Base-by-base conservation (phyloP, 2,888 invertebrate genomes). In the Eremobia ochroleuca region DNA sequence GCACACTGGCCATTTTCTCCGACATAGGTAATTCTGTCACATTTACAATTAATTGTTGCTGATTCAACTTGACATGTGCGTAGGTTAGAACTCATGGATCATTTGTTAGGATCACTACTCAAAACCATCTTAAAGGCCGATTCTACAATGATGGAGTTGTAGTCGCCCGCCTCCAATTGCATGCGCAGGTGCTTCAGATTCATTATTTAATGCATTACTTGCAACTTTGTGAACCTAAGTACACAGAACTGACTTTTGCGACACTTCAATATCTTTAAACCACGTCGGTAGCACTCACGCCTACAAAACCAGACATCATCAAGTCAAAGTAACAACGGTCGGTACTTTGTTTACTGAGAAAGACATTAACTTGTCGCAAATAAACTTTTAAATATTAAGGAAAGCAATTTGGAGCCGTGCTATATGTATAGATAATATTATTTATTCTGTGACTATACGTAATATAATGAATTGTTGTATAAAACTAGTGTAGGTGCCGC, bases 401-500 rank as follows among this genome's bases (percentile, higher is more conserved):
- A 76, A 82, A 82, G 66, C 73, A 73, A 81, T 85, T 76, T 73
- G 83, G 73, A 83, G 78, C 79, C 79, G 74, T 61, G 58, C 52
- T 71, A 31, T 66, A 69, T 15, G 31, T 59, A 64, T 58, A 58
- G 25, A 37, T 46, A 40, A 15, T 69, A 69, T 81, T 28, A 68
- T 83, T 82, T 81, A 72, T 82, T 88, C 81, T 77, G 82, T 82
- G 76, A 81, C 86, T 86, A 87, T 81, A 83, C 81, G 68, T 88
- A 83, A 82, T 81, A 62, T 75, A 85, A 83, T 76, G 64, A 82
- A 83, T 82, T 88, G 83, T 85, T 89, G 82, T 85, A 87, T 84
- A 85, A 82, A 83, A 84, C 77, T 87, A 87, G 81, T 77, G 77
- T 89, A 90, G 86, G 82, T 86, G 84, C 82, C 84, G 84, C 83